Base-by-base conservation (phyloP, 2,113 vertebrate species). In the Rhinoptilus africanus region DNA sequence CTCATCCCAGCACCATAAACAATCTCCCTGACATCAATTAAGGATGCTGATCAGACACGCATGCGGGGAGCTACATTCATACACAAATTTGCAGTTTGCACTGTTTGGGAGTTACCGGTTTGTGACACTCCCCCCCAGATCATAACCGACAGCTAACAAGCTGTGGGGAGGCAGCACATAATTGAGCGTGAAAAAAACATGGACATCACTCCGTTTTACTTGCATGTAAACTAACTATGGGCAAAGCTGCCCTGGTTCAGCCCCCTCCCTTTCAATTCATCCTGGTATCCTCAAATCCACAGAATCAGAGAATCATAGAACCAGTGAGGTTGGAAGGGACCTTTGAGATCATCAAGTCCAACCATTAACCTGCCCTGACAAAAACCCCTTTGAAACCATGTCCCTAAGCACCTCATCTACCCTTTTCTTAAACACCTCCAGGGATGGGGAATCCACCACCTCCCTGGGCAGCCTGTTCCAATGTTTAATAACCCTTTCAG, bases 11-110 rank as follows among this genome's bases (percentile, higher is more conserved):
- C 71, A 74, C 81, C 27, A 8, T 54, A 92, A 81, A 93, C 84
- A 94, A 92, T 91, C 89, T 92, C 86, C 69, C 71, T 93, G 84
- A 85, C 87, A 91, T 93, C 95, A 95, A 30, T 80, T 89, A 91
- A 4, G 1, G 89, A 92, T 77, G 87, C 81, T 50, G 77, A 79
- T 94, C 94, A 77, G 95, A 91, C 71, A 85, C 8, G 45, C 63
- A 32, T 14, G 53, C 0, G 0, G 78, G 77, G 20, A 92, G 63
- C 77, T 50, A 59, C 78, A 62, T 93, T 93, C 74, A 74, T 32
- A 74, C n/a, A 67, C 69, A 91, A 34, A 92, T 67, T 23, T 47
- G 63, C 62, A 34, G 59, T 73, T 73, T 66, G 39, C 39, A 53
- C 8, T 2, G 3, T 68, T 63, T 64, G 88, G 85, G 85, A 85